Evolutionary conservation across 2,888 invertebrate genomes (phyloP), one percentile per base, ranked within the genome.

Genomic region (Eupithecia subumbrata): DNA sequence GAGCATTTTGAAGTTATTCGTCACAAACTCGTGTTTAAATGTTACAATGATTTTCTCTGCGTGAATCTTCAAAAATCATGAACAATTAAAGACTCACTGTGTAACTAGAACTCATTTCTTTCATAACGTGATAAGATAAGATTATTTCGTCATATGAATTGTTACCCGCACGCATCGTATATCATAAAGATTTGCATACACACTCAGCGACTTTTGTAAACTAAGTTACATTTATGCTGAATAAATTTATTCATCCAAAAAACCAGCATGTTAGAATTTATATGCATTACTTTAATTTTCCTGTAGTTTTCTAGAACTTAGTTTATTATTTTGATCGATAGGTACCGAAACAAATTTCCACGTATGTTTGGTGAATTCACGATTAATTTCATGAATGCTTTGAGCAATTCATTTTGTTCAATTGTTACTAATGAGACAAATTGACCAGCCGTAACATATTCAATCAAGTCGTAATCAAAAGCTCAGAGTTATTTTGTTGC

Each of bases 131-230:
- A 77, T 77, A 74, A 77, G 77, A 75, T 75, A 75, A 75, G 40
- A 69, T 70, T 67, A 45, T 70, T 77, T 75, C 71, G 72, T 73
- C 75, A 75, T 77, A 75, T 75, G 43, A 73, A 63, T 72, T 52
- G 72, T 68, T 60, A 70, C 64, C 77, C 75, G 75, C 71, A 77
- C 70, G 67, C 75, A 73, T 68, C 70, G 64, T 75, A 72, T 71
- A 75, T 75, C 77, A 77, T 73, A 74, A 72, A 75, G 63, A 75
- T 77, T 77, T 75, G 75, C 77, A 77, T 77, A 52, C 48, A 60
- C 60, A 60, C 14, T 60, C 25, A 63, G 74, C 45, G 34, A 52
- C 30, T 74, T 68, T 68, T 64, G 63, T 76, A 69, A 69, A 74
- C 69, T 45, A 74, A 34, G 25, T 66, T 64, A 64, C 16, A 63